Percentiles rank a stretch among this genome's conserved stretches.
These are phyloP conservation scores for Cyanistes caeruleus DNA, from an alignment of 2,113 vertebrate genomes.

Conservation along the genomic window DNA sequence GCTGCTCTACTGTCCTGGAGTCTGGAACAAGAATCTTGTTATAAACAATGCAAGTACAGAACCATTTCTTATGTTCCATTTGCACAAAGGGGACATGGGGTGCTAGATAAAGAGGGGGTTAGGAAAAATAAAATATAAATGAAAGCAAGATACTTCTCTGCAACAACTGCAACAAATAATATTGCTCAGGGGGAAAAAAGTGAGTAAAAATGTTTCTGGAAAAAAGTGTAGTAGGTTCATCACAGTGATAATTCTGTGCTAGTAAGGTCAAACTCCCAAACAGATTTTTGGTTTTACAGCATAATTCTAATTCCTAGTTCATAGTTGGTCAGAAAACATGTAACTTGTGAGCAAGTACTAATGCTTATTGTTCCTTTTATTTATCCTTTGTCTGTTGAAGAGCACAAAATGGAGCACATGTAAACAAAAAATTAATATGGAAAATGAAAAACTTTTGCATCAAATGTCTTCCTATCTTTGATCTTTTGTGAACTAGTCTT, in stretches of 20 bases:
- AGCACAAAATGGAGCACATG: background rate
- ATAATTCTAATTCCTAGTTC: background rate
- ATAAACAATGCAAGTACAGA: conserved; percentile 18
- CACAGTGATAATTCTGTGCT: background rate
- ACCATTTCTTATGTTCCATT: background rate
- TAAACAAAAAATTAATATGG: background rate
- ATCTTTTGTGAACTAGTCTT: background rate
- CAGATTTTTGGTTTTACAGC: background rate
- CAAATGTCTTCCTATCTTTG: background rate
- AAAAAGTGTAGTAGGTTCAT: background rate
- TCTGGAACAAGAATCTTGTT: conserved; percentile 26
- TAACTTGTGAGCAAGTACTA: background rate
- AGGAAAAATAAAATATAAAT: background rate
- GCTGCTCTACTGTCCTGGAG: conserved; percentile 53
- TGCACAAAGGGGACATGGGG: background rate
- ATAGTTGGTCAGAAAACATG: background rate
- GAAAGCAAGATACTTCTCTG: background rate
- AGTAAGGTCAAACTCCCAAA: background rate
- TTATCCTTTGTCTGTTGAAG: background rate
- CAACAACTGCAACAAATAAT: background rate
- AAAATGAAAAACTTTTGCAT: background rate
- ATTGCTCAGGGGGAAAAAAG: fast-evolving
- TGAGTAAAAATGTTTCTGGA: background rate
- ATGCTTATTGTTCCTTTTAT: background rate
- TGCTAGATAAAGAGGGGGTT: background rate